phyloP scores from a whole-genome alignment of 2,113 vertebrate genomes.

The Ochotona princeps region DNA sequence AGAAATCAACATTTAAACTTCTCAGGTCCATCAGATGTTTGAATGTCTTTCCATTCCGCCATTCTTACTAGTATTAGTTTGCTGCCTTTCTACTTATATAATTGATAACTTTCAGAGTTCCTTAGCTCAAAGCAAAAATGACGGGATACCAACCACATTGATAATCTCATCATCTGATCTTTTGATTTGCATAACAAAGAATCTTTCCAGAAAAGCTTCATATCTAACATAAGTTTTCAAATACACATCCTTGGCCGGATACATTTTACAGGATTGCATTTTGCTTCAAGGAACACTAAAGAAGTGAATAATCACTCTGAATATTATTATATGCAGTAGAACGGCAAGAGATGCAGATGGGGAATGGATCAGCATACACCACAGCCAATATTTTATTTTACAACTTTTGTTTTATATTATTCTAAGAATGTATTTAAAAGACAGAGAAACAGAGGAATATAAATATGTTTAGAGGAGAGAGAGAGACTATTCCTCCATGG shows the following conservation, averaged over 20 bases:
- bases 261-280: neutral
- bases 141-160: too few species aligned
- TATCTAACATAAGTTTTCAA: too few species aligned
- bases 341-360: too few species aligned
- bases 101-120: too few species aligned
- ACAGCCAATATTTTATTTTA: neutral
- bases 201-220: neutral
- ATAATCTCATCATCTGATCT: too few species aligned
- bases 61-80: neutral
- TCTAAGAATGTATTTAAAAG: too few species aligned
- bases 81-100: neutral
- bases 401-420: too few species aligned
- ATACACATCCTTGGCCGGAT: neutral
- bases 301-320: accelerated
- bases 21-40: neutral
- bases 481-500: too few species aligned
- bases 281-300: neutral
- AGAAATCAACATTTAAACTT: neutral
- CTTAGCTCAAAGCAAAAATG: accelerated
- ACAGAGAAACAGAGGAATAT: too few species aligned
- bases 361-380: accelerated
- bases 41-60: too few species aligned
- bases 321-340: too few species aligned
- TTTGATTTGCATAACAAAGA: neutral
- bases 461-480: too few species aligned